Conservation (phyloP, 1,140 invertebrate genomes). For the Vollenhovia emeryi region DNA sequence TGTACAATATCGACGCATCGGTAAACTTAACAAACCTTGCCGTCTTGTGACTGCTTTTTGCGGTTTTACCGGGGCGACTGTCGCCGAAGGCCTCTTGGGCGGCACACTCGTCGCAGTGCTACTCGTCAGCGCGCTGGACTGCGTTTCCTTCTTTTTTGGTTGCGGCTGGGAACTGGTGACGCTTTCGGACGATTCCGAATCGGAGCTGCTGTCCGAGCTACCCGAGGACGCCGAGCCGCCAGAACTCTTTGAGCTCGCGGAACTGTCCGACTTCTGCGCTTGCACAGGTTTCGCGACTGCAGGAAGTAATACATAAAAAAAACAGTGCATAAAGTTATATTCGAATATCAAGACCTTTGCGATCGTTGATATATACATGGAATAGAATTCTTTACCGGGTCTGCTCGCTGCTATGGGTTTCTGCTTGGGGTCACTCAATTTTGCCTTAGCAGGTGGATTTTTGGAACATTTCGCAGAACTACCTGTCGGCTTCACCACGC, state of each 20-base stretch:
- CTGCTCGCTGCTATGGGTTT: slow-evolving; percentile 74
- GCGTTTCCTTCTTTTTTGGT: slow-evolving; percentile 81
- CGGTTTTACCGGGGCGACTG: slow-evolving; percentile 82
- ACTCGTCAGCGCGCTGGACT: slow-evolving; percentile 69
- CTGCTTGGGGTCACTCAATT: slow-evolving; percentile 77
- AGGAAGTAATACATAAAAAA: slow-evolving; percentile 33
- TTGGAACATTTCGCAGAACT: slow-evolving; percentile 77
- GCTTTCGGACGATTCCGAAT: slow-evolving; percentile 84
- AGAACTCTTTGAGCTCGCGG: slow-evolving; percentile 83
- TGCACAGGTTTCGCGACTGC: slow-evolving; percentile 68
- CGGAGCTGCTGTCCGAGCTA: slow-evolving; percentile 83
- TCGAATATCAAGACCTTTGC: neutral
- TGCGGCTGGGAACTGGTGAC: slow-evolving; percentile 78
- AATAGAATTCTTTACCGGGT: slow-evolving; percentile 76
- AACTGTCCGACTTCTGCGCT: slow-evolving; percentile 82
- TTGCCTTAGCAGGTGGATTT: slow-evolving; percentile 77
- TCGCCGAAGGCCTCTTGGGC: slow-evolving; percentile 83
- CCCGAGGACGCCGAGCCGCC: slow-evolving; percentile 82
- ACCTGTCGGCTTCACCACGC: slow-evolving; percentile 71
- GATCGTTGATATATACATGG: neutral
- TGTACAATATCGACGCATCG: neutral
- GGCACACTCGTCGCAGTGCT: slow-evolving; percentile 74
- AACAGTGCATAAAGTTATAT: neutral
- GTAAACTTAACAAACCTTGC: slow-evolving; percentile 75
- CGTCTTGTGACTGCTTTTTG: slow-evolving; percentile 81